Base-by-base conservation (phyloP, 2,888 invertebrate genomes). In the Bembecia ichneumoniformis region DNA sequence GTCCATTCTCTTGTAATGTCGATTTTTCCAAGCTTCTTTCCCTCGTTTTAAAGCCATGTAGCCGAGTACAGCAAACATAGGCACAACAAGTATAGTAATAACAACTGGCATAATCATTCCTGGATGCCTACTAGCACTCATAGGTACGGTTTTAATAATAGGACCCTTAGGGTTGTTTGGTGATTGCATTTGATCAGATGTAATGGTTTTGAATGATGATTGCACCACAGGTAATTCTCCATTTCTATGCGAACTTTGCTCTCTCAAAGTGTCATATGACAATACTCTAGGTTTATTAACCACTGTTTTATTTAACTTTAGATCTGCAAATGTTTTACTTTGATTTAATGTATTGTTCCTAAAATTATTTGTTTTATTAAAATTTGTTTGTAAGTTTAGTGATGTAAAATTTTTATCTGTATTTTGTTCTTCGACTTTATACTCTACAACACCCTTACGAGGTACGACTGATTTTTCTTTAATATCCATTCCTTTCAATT, bases 1-100 rank as follows among this genome's bases (percentile, higher is more conserved):
- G 77, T 96, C 95, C 95, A 96, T 95, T 70, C 95, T 88, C 55
- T 93, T 90, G 66, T 96, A 96, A 75, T 96, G 95, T 59, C 95
- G 89, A 58, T 95, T 93, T 61, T 92, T 91, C 94, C 95, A 95
- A 70, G 94, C 94, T 68, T 95, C 95, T 59, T 91, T 88, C n/a
- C 94, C 91, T 57, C 91, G 86, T 58, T 91, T 91, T 52, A 92
- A 87, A 17, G 91, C 84, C 71, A 93, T 87, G 52, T 91, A 91
- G 14, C 91, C 89, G 47, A 92, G 81, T 46, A 92, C 88, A 40
- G 91, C 90, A 58, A 94, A 90, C 70, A 94, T 87, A 5, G 95
- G 94, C 47, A 95, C 89, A 28, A 92, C 91, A 55, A 94, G 82
- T 68, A 94, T 90, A 35, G 93, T 90, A 35, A 92, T 91, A 47